Evolutionary conservation across 2,797 vertebrate genomes (phyloP), one percentile per base, ranked within the genome.

Genomic region (Cuculus canorus): DNA sequence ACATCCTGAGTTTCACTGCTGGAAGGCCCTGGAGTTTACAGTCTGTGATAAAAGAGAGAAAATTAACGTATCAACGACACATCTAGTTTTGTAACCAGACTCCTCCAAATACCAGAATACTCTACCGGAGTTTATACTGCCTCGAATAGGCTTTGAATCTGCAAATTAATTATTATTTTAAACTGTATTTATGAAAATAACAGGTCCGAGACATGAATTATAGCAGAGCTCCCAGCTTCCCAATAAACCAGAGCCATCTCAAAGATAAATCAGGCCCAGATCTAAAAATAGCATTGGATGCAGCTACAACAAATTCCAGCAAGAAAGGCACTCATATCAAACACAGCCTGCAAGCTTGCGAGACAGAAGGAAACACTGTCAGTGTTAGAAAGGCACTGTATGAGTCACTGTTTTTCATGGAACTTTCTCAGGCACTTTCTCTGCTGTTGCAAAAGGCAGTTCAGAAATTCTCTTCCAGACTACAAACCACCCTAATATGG

Each of bases 331-430:
- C 85, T 92, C 48, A 8, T 64, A 89, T 79, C 60, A 90, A 94
- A 90, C 43, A 76, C 13, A 70, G 92, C n/a, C 82, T 47, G 63
- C 64, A 76, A 60, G 37, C 90, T 93, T 82, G 66, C 28, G 17
- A 86, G 93, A 60, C 90, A 95, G 73, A 70, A 86, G 52, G 48
- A 77, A 86, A 80, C 68, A 16, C 32, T 63, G 33, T 86, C 69
- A 79, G 37, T 27, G 48, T 68, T 72, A 86, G 83, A 90, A 81
- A 82, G 84, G 81, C 65, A 19, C 30, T 32, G 32, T 15, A 18
- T 77, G 65, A 95, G 82, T 90, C 79, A 88, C 79, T 91, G 72
- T 47, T 90, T 92, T 87, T 64, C 87, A 94, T 32, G 60, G 81
- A 90, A 64, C 60, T 86, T 93, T 86, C 73, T 91, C 77, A 79